These are phyloP conservation scores for Phalera bucephala DNA, from an alignment of 2,888 invertebrate genomes.

Conservation along the genomic window DNA sequence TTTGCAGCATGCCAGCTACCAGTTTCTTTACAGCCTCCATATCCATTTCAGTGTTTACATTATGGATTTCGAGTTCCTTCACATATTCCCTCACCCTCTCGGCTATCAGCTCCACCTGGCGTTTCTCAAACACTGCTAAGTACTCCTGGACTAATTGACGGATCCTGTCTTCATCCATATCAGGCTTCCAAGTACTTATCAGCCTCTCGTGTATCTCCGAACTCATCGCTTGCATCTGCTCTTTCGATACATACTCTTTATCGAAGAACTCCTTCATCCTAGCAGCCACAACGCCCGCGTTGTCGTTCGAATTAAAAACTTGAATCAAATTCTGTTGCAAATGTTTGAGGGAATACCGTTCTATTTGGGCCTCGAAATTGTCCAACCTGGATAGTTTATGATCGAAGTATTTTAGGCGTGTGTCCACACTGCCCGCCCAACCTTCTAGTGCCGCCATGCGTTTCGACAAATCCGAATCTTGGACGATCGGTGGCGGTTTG, in stretches of 20 bases:
- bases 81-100: slow-evolving; percentile 67
- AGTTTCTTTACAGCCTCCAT: slow-evolving; percentile 82
- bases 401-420: slow-evolving; percentile 81
- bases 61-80: slow-evolving; percentile 52
- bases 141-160: slow-evolving; percentile 73
- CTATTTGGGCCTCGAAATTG: slow-evolving; percentile 70
- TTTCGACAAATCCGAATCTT: slow-evolving; percentile 57
- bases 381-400: slow-evolving; percentile 76
- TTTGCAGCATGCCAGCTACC: slow-evolving; percentile 85
- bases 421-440: slow-evolving; percentile 77
- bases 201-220: slow-evolving; percentile 61
- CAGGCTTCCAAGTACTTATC: slow-evolving; percentile 70
- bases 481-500: slow-evolving; percentile 53
- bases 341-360: slow-evolving; percentile 78
- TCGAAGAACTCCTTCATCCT: slow-evolving; percentile 84
- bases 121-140: slow-evolving; percentile 62
- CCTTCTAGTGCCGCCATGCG: slow-evolving; percentile 66
- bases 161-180: slow-evolving; percentile 78
- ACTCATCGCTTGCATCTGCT: slow-evolving; percentile 81
- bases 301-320: slow-evolving; percentile 69
- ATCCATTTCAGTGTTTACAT: slow-evolving; percentile 47
- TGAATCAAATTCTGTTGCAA: slow-evolving; percentile 81
- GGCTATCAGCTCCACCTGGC: slow-evolving; percentile 71
- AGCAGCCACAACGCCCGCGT: slow-evolving; percentile 61
- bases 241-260: slow-evolving; percentile 84